Base-by-base conservation (phyloP, 2,888 invertebrate genomes). In the Noctua comes region DNA sequence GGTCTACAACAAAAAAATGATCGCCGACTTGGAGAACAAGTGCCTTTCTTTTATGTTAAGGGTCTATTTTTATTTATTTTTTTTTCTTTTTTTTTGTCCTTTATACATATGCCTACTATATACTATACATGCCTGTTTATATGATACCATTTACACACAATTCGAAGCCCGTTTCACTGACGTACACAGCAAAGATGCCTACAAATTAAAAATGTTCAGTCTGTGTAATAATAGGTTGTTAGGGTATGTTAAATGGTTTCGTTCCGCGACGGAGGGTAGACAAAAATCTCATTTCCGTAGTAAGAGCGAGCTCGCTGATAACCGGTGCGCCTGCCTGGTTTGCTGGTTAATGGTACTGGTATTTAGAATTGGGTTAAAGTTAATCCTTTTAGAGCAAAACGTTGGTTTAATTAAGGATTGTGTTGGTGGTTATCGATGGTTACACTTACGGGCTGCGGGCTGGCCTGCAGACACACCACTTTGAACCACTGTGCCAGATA, bases 251-350 rank as follows among this genome's bases (percentile, higher is more conserved):
- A 89, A 90, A 90, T 88, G 88, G 86, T 82, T 87, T 87, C 86
- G 86, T 86, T 87, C 80, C 77, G 83, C 80, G 51, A 75, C 81
- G 79, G 84, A 87, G 89, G 88, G 89, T 86, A 93, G 93, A 93
- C 93, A 93, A 93, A 93, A 93, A 93, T 93, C 93, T 92, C 85
- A 93, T 93, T 93, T 93, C 93, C 93, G 91, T 89, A 86, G 77
- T 69, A 74, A 84, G 88, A 92, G 86, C 82, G 92, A 89, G 82
- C 85, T 75, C 27, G 68, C 85, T 84, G 92, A 93, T 93, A 93
- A 89, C 85, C 76, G 84, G 83, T 73, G 78, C 82, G 82, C 79
- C 31, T 46, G 64, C 57, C 57, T 11, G 66, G 51, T 46, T 82
- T n/a, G 54, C 40, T 88, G 74, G 86, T 74, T 85, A 80, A 69